Base-by-base conservation (phyloP, 2,888 invertebrate genomes). In the Gisinianus flammeolus region DNA sequence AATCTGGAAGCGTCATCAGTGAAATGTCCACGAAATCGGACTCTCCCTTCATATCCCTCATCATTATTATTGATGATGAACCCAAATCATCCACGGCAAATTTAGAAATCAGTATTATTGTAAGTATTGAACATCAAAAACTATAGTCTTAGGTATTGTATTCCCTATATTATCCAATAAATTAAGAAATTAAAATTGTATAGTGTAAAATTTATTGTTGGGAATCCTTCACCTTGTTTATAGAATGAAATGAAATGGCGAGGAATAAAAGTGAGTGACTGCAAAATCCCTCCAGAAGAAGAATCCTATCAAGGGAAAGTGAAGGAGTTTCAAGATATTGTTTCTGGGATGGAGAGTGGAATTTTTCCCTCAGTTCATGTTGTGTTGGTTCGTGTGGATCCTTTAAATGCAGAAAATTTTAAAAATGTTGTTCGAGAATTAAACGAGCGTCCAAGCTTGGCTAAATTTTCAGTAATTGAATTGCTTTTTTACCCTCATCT, bases 171-270 rank as follows among this genome's bases (percentile, higher is more conserved):
- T n/a, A n/a, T n/a, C n/a, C n/a, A n/a, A n/a, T n/a, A n/a, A n/a
- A n/a, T n/a, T n/a, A n/a, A n/a, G n/a, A n/a, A n/a, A n/a, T n/a
- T n/a, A n/a, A n/a, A n/a, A n/a, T 44, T 44, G 16, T 44, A 44
- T 44, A 44, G 52, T 12, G 52, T 16, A 12, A 44, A 44, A 44
- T 44, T 44, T 44, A 16, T 44, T 44, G 10, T 12, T 44, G 16
- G 10, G 16, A 44, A 44, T 44, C 52, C 52, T 16, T 12, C 52
- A 44, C 8, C 52, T 8, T 44, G 16, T 66, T 66, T 66, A 10
- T 6, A 66, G 66, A 66, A 12, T 24, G 66, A 66, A 24, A n/a
- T 66, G 24, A 66, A 66, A 66, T 66, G 66, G 66, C 16, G 66
- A n/a, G 66, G 66, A 4, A 19, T 66, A 5, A 24, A 66, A 30